These are phyloP conservation scores for Lymantria monacha DNA, from an alignment of 2,888 invertebrate genomes.

Conservation along the genomic window DNA sequence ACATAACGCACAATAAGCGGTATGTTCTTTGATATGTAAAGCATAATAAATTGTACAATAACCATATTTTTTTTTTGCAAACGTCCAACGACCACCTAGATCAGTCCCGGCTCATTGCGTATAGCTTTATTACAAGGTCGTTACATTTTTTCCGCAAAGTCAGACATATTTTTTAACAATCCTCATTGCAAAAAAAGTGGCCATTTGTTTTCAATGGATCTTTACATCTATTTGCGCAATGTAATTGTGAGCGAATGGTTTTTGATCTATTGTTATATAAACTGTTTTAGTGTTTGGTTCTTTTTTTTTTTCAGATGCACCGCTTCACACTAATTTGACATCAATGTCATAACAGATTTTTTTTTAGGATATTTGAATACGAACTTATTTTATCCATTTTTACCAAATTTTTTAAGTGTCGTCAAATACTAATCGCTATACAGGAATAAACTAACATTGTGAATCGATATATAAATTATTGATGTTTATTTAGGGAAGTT, in stretches of 20 bases:
- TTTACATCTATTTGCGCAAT: conserved; percentile 58
- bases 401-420: no score
- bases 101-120: conserved; percentile 36
- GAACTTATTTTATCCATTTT: no score
- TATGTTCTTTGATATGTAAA: conserved; percentile 36
- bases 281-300: conserved; percentile 12
- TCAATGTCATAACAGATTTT: neutral
- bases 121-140: conserved; percentile 39
- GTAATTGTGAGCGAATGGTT: conserved; percentile 39
- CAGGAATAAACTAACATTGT: no score
- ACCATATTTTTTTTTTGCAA: conserved; percentile 40
- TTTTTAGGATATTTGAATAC: conserved; percentile 10
- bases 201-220: conserved; percentile 45
- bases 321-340: conserved; percentile 1
- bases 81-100: conserved; percentile 47
- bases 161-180: conserved; percentile 51
- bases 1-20: conserved; percentile 35
- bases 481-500: no score
- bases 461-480: no score
- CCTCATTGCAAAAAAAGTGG: conserved; percentile 59
- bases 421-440: no score
- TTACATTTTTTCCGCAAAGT: conserved; percentile 54
- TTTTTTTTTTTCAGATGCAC: conserved; percentile 18
- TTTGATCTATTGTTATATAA: conserved; percentile 34
- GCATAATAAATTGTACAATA: conserved; percentile 38